Evolutionary conservation across 2,888 invertebrate genomes (phyloP), one percentile per base, ranked within the genome.

Genomic region (Theodoxus fluviatilis): DNA sequence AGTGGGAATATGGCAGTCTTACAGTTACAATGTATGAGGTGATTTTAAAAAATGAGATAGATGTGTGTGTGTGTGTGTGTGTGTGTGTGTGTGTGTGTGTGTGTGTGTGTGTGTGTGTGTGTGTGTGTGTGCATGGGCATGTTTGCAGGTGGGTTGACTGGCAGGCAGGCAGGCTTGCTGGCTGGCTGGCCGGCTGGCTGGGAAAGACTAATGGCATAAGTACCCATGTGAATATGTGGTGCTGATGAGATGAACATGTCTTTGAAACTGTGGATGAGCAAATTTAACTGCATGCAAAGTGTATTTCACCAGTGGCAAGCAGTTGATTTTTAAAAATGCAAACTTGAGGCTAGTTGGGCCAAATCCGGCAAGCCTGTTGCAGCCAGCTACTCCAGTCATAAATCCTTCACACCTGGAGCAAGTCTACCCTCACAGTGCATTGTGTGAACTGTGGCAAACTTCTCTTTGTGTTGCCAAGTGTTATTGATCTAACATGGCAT

Each of bases 1-100:
- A n/a, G n/a, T n/a, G n/a, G n/a, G n/a, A n/a, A n/a, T n/a, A n/a
- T n/a, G n/a, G n/a, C n/a, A n/a, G n/a, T n/a, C n/a, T n/a, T n/a
- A n/a, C n/a, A n/a, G n/a, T n/a, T n/a, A 43, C 9, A 43, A 9
- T 43, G 43, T 43, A 43, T 12, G 18, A 12, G 9, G 18, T 43
- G 43, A 43, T 18, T 43, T 7, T 12, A 43, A 43, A 43, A 12
- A 18, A 43, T 43, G 43, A 12, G 9, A 12, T 12, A 9, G 18
- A 43, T 22, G 52, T 52, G 52, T 52, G 52, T 52, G n/a, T 52
- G 52, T 52, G 52, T 52, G 52, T 52, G 52, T 52, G 52, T 52
- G 52, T 52, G 52, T 12, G n/a, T 52, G 52, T 52, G 52, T 52
- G 52, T 52, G 52, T 52, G 52, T 52, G 52, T 52, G 52, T 52